Evolutionary conservation across 1,140 invertebrate genomes (phyloP), one percentile per base, ranked within the genome.

Genomic region (Achroia grisella): DNA sequence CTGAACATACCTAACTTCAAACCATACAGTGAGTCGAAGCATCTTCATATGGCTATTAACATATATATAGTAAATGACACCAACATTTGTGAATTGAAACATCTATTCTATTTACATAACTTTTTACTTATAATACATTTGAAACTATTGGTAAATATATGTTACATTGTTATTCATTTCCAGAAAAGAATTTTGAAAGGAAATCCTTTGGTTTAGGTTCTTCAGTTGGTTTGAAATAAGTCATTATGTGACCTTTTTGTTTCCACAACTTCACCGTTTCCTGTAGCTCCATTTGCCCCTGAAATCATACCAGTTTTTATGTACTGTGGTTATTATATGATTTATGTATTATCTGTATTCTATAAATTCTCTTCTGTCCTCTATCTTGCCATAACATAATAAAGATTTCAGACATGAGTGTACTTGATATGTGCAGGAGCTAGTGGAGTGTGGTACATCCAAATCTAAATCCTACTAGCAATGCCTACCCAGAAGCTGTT

Each of bases 241-340:
- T 70, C 96, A 98, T 97, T 1, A 98, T 69, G 68, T 94, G 92
- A 10, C 91, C 89, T 55, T 92, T 92, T 62, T 96, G 93, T 82
- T 97, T 97, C 94, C 95, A 98, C 44, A 91, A 88, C 43, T 94
- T 89, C 0, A 92, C 91, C 1, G 91, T 90, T 87, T 98, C 97
- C 70, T 95, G 91, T 29, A 98, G 85, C 68, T 98, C 96, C 95
- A 97, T 97, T 90, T 97, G 95, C 43, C 96, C 96, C 94, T 97
- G 70, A 17, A 87, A 89, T 66, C 41, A 39, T 56, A 49, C n/a
- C 52, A 17, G 51, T 14, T 14, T 5, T 35, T 35, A 47, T 39
- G 33, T 34, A 45, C 30, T 8, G 33, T 23, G 17, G 6, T 23
- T 23, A 23, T 23, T 2, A 23, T 2, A 23, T 23, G 17, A 23